phyloP scores from a whole-genome alignment of 53 echinoderm and acorn worm species.

The Astropecten irregularis region DNA sequence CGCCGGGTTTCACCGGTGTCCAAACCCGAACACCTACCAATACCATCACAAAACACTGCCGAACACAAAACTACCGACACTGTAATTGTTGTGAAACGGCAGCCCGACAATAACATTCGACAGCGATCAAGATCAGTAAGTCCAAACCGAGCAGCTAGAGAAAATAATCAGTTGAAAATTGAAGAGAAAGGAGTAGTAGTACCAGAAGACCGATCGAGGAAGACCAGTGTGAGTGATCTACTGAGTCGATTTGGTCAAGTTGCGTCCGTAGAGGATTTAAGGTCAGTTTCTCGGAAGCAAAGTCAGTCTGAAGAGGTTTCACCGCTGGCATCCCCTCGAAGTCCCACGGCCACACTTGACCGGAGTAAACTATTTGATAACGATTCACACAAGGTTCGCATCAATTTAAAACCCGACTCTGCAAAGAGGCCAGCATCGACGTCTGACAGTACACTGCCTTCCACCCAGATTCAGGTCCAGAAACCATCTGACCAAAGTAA shows the following conservation, averaged over 20 bases:
- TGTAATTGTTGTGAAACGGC: background rate
- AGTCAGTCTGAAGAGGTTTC: background rate
- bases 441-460: background rate
- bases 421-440: background rate
- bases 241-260: constrained; percentile 37
- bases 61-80: background rate
- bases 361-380: constrained; percentile 3
- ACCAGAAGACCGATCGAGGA: background rate
- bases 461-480: constrained; percentile 1
- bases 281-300: constrained; percentile 1
- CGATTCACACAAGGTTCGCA: background rate
- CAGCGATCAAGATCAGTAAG: constrained; percentile 35
- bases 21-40: background rate
- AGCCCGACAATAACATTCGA: constrained; percentile 39
- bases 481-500: constrained; percentile 1
- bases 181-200: constrained; percentile 1
- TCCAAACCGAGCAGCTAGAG: constrained; percentile 30
- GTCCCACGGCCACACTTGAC: constrained; percentile 1
- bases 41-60: too few relatives aligned
- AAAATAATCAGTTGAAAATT: background rate
- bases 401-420: background rate
- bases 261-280: constrained; percentile 43
- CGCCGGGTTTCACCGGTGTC: background rate
- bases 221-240: constrained; percentile 50
- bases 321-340: constrained; percentile 17